Base-by-base conservation (phyloP, 2,888 invertebrate species). In the Asteroscopus sphinx region DNA sequence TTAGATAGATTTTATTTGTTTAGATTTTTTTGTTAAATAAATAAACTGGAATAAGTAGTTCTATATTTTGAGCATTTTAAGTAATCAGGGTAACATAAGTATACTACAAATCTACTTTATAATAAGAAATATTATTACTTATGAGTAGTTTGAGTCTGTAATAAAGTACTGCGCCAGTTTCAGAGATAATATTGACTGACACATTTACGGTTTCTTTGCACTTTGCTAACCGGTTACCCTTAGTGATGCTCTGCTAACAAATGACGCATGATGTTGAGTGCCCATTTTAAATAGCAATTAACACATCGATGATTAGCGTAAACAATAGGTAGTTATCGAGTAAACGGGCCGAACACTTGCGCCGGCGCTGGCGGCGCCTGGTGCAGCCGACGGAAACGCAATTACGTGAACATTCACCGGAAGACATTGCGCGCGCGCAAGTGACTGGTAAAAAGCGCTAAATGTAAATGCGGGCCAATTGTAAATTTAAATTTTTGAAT, bases 351-450 rank as follows among this genome's bases (percentile, higher is more conserved):
- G 39, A 64, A 73, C 77, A 63, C 68, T 53, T 64, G 68, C 67
- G 66, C 66, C 48, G 72, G 68, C 68, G 70, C 60, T 59, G 15
- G 57, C 46, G 58, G 62, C 69, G 58, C 55, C 75, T 37, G 68
- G 30, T 62, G 64, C 64, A 67, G 51, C 65, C 67, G 73, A 68
- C 79, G 73, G 77, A 80, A 79, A 73, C 68, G 68, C 71, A 74
- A 78, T 77, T 79, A 79, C 70, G 68, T 59, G 63, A 74, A 72
- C 77, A 78, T 75, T 82, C 75, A 78, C 81, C 80, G 81, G 80
- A 82, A 82, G 75, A 69, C 66, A 47, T 41, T 69, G 71, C 59
- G 55, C 68, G 41, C 65, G 61, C 61, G 66, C 68, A 68, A 63
- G 66, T 60, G 64, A 51, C 61, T 47, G 28, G 32, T 74, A 60